phyloP scores from a whole-genome alignment of 2,113 vertebrate genomes.

The Rhadina sibilatrix region DNA sequence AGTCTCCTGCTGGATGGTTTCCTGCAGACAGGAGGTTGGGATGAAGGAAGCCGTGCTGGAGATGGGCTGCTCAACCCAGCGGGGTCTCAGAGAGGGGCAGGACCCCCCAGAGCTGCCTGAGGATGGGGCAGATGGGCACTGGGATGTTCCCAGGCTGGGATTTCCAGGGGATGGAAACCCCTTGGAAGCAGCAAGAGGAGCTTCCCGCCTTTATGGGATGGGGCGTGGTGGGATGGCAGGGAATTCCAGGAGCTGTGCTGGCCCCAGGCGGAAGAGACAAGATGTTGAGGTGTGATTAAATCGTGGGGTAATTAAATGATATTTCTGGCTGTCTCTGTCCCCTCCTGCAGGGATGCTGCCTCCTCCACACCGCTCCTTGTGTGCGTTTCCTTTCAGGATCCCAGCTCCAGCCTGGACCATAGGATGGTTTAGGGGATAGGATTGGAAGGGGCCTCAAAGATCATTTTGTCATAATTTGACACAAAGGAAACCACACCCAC shows the following conservation, averaged over 20 bases:
- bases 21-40: rapidly evolving
- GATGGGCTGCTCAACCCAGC: not conserved
- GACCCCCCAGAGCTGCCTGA: not conserved
- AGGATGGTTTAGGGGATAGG: not conserved
- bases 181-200: not conserved
- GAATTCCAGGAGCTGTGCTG: not conserved
- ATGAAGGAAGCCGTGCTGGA: rapidly evolving
- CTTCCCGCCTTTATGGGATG: rapidly evolving
- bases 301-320: rapidly evolving
- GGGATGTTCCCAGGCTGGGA: not conserved
- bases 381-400: not conserved
- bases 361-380: rapidly evolving
- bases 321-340: not conserved
- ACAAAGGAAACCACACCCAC: too few relatives aligned
- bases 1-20: rapidly evolving
- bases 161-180: not conserved
- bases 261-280: rapidly evolving
- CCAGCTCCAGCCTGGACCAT: rapidly evolving
- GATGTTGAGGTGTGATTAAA: rapidly evolving
- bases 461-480: not conserved
- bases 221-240: rapidly evolving
- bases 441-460: not conserved
- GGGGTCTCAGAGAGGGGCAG: not conserved
- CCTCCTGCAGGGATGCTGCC: rapidly evolving
- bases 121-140: rapidly evolving